Base-by-base conservation (phyloP, 2,797 vertebrate species). In the Notamacropus eugenii region DNA sequence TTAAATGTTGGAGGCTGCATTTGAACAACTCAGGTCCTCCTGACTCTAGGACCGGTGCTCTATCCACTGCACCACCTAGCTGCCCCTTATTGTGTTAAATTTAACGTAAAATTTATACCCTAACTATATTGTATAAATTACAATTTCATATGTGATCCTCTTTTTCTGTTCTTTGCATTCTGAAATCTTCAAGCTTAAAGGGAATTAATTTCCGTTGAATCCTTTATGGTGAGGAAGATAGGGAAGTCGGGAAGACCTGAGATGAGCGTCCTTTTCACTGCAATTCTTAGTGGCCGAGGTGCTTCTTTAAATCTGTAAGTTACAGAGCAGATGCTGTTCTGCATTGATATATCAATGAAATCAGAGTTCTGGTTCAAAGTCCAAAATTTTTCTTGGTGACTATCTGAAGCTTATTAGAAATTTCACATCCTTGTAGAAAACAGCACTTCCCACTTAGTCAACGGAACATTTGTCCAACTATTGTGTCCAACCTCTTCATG, bases 391-490 rank as follows among this genome's bases (percentile, higher is more conserved):
- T 34, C 12, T 4, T 62, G 59, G 59, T 34, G 31, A 62, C 59
- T 94, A 97, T 96, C 97, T 97, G 94, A 95, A 94, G 94, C 90
- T 56, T 95, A 94, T 55, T 95, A 94, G 95, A 94, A 94, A 93
- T 94, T 97, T 96, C 94, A 93, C 93, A 90, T 90, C 90, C 82
- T 90, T 96, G 90, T 54, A 95, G 95, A 82, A 94, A 62, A 50
- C 31, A 95, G 92, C 67, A 93, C 28, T 74, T 91, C 52, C 59
- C 82, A 95, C 90, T 93, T 96, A 91, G 96, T 93, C 91, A 34
- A 82, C 24, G 10, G 28, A 58, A 29, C 1, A 57, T 29, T 62
- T 67, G 34, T 67, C 16, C 62, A 67, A 1, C 52, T 52, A 52
- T 67, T n/a, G 31, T 67, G 14, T 67, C 62, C 31, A 67, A 34